phyloP scores from a whole-genome alignment of 2,113 vertebrate genomes.

The Corythornis cristatus region DNA sequence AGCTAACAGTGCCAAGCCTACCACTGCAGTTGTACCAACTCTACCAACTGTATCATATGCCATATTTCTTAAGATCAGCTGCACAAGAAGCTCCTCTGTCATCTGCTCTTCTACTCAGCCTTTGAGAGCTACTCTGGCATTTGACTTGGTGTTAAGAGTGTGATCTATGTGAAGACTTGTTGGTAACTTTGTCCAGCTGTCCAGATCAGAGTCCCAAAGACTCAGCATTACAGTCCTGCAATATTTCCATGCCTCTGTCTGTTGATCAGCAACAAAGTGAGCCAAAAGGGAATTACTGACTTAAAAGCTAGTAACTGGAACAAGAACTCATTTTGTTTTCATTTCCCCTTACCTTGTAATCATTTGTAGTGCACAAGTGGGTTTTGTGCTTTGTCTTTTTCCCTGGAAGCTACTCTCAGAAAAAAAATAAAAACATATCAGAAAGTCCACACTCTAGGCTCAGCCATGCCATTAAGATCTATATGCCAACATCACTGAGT shows the following conservation, averaged over 20 bases:
- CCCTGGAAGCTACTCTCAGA: neutral
- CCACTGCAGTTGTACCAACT: neutral
- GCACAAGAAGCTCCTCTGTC: neutral
- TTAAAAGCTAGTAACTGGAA: neutral
- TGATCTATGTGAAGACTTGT: neutral
- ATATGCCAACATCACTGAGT: neutral
- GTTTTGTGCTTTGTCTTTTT: neutral
- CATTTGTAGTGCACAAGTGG: neutral
- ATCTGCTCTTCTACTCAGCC: neutral
- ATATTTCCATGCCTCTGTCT: neutral
- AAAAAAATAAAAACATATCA: neutral
- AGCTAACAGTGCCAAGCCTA: neutral
- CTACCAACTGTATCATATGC: neutral
- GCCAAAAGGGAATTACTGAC: constrained; percentile 27
- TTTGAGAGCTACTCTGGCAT: neutral
- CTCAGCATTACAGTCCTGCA: neutral
- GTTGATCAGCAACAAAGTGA: neutral
- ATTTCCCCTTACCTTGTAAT: neutral
- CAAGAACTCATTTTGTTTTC: neutral
- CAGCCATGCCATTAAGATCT: neutral
- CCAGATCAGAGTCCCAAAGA: neutral
- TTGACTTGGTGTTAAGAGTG: neutral
- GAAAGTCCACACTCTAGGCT: neutral
- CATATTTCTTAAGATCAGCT: neutral
- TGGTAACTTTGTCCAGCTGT: neutral